Base-by-base conservation (phyloP, 2,113 vertebrate species). In the Plecturocebus donacophilus region DNA sequence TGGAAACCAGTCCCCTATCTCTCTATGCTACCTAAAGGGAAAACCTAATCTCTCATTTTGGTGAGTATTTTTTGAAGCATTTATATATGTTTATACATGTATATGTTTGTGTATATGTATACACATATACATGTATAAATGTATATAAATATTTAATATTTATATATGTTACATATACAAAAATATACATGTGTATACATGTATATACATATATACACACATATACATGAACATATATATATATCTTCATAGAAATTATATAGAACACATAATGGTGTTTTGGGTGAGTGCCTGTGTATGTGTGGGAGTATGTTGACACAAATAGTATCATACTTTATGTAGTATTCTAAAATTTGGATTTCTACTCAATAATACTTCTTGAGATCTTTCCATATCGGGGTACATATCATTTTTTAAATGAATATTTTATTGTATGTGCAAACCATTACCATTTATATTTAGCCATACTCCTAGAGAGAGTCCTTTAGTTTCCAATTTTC, bases 211-310 rank as follows among this genome's bases (percentile, higher is more conserved):
- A 14, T 2, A 30, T 30, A 64, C 20, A 27, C 21, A 71, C n/a
- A 21, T 38, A 40, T 58, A 58, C 8, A 23, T 64, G 61, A 47
- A 32, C 11, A 23, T 21, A 13, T 23, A 21, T 32, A 66, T 32
- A 66, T 7, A 58, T 14, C 3, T 11, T 32, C 68, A 73, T 8
- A 47, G 66, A 75, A 76, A 71, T 35, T 40, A 58, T 42, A 16
- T 12, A 58, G 58, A 84, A 66, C 47, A 19, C 20, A 68, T 27
- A 52, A 40, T 54, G 54, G 9, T 86, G 23, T 61, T 79, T 56
- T 12, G 27, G 58, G 30, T 6, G 1, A 54, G 1, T 16, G 23
- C 8, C 8, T 23, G 8, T 7, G 3, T 35, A 38, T 25, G 2
- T 16, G 61, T 7, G 17, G 23, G 20, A 38, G 8, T 32, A 4